Evolutionary conservation across 2,113 vertebrate genomes (phyloP).

Genomic region (Plecturocebus donacophilus): DNA sequence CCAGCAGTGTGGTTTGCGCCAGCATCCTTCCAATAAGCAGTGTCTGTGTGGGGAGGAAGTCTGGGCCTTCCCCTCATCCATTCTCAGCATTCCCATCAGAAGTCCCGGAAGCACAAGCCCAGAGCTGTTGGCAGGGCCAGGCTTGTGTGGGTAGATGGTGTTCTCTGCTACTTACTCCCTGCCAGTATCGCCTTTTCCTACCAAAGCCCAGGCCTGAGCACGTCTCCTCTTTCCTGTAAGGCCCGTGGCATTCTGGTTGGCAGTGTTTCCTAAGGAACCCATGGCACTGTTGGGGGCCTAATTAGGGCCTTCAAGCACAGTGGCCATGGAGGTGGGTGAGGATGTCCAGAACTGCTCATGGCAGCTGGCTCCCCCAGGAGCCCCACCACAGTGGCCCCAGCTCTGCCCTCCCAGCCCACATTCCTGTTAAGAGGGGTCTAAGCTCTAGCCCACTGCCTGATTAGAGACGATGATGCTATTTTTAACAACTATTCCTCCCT

Average conservation of each 20-base stretch:
- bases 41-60: slow-evolving; percentile 73
- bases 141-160: slow-evolving; percentile 56
- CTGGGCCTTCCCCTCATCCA: slow-evolving; percentile 67
- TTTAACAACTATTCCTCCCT: slow-evolving; percentile 58
- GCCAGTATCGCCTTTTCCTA: neutral
- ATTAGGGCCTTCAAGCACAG: slow-evolving; percentile 47
- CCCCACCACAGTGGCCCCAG: neutral
- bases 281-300: neutral
- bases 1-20: slow-evolving; percentile 64
- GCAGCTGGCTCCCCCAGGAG: neutral
- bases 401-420: slow-evolving; percentile 31
- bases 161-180: neutral
- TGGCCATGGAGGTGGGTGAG: neutral
- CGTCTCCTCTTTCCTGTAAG: slow-evolving; percentile 37
- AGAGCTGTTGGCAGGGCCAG: slow-evolving; percentile 58
- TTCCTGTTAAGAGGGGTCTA: slow-evolving; percentile 48
- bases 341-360: neutral
- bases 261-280: slow-evolving; percentile 5
- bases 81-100: slow-evolving; percentile 76
- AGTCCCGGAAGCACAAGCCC: slow-evolving; percentile 64
- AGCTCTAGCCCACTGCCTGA: slow-evolving; percentile 46
- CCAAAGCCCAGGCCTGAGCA: neutral
- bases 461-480: slow-evolving; percentile 52
- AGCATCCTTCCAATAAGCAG: slow-evolving; percentile 79
- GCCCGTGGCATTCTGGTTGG: neutral